These are phyloP conservation scores for Cyanoderma ruficeps DNA, from an alignment of 2,113 vertebrate genomes.

Conservation along the genomic window DNA sequence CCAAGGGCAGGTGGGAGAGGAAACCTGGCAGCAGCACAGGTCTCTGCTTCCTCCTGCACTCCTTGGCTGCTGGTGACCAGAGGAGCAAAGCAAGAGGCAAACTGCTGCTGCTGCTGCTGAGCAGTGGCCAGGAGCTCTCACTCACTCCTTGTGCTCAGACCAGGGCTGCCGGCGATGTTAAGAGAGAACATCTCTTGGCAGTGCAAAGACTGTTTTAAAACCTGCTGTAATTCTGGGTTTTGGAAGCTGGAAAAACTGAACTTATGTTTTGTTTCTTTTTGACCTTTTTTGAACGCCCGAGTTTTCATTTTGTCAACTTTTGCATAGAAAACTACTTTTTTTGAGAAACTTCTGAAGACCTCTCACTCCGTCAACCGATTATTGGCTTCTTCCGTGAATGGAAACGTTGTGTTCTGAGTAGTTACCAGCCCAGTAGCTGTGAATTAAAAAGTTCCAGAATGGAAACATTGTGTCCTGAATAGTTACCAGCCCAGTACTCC, in stretches of 20 bases:
- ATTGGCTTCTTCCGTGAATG: not conserved
- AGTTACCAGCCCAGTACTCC: not conserved
- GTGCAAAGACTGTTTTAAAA: not conserved
- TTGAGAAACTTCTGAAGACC: not conserved
- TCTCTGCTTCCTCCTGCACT: not conserved
- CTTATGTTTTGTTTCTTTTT: not conserved
- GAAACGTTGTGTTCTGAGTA: not conserved
- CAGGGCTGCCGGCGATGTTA: not conserved
- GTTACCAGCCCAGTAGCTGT: not conserved
- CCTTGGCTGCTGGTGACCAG: rapidly evolving
- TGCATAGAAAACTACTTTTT: not conserved
- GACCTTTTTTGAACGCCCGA: rapidly evolving
- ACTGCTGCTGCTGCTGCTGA: not conserved
- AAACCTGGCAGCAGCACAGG: not conserved
- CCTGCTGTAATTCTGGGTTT: not conserved
- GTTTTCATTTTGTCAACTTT: not conserved
- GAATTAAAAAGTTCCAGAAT: not conserved
- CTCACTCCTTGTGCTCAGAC: rapidly evolving
- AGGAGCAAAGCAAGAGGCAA: not conserved
- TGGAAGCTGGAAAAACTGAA: not conserved
- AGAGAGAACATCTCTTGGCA: not conserved
- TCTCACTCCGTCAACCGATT: not conserved
- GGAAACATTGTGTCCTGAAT: not conserved
- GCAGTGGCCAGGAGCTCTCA: not conserved
- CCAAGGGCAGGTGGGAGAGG: not conserved